A percentile compares a stretch with the other conserved stretches of the same genome.
Evolutionary conservation across 2,797 vertebrate species (phyloP).

Genomic region (Emys orbicularis): DNA sequence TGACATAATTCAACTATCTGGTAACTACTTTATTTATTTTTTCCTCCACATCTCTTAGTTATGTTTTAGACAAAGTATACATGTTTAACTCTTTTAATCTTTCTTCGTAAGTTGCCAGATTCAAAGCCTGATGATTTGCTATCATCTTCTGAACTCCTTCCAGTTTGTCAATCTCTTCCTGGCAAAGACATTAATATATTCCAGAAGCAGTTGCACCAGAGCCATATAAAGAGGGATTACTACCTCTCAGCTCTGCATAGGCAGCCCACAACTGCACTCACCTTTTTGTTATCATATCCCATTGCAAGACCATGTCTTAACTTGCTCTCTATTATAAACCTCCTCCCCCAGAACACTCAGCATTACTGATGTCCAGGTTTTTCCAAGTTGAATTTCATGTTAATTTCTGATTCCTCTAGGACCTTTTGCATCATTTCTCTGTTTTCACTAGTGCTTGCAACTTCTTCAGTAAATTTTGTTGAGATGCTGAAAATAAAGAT

Average conservation of each 20-base stretch:
- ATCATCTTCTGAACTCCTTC: not conserved
- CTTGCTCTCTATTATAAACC: too few species aligned
- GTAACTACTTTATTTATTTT: slow-evolving; percentile 6
- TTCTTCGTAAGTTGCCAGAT: not conserved
- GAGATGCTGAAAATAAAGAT: not conserved
- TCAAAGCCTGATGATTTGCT: not conserved
- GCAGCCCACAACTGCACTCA: not conserved
- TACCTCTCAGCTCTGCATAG: not conserved
- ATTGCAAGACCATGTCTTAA: not conserved
- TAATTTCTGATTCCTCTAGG: not conserved
- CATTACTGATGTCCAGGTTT: not conserved
- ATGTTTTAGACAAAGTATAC: not conserved
- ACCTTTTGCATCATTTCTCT: not conserved
- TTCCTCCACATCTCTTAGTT: not conserved
- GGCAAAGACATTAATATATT: slow-evolving; percentile 17
- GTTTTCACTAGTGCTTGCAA: not conserved
- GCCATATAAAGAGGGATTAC: not conserved
- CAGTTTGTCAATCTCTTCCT: not conserved
- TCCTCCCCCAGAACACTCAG: not conserved
- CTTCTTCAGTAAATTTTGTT: not conserved
- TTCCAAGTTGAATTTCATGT: not conserved
- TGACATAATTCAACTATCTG: not conserved
- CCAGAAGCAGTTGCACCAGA: not conserved
- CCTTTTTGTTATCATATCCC: not conserved
- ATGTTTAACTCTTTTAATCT: not conserved